Evolutionary conservation across 2,888 invertebrate species (phyloP).

Genomic region (Eilema griseolum): DNA sequence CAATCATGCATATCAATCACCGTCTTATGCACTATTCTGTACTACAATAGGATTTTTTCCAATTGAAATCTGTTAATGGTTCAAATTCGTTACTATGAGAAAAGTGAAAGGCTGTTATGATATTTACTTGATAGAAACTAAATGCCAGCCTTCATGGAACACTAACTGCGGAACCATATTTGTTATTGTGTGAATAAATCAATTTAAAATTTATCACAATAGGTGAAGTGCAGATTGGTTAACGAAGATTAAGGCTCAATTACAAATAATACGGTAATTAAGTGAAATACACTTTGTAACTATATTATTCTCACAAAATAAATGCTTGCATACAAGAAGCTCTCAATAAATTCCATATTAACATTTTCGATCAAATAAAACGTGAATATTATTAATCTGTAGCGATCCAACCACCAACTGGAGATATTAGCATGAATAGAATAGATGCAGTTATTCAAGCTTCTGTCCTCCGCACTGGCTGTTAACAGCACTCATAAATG

Average conservation of each 20-base stretch:
- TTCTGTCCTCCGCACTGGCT: conserved; percentile 9
- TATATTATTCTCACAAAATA: no score
- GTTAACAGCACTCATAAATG: conserved; percentile 22
- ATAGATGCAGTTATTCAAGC: conserved; percentile 18
- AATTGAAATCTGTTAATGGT: conserved; percentile 6
- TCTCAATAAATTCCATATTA: not conserved
- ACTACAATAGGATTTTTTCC: not conserved
- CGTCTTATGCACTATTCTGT: not conserved
- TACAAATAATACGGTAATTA: not conserved
- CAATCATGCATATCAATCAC: not conserved
- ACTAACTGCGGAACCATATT: not conserved
- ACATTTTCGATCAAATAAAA: not conserved
- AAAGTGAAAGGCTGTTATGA: conserved; percentile 27
- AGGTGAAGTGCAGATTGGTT: not conserved
- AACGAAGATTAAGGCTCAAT: not conserved
- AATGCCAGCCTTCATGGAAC: not conserved
- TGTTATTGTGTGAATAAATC: not conserved
- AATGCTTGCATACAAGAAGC: no score
- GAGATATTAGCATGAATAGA: not conserved
- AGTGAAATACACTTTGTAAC: not conserved
- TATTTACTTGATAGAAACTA: conserved; percentile 29
- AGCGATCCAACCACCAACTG: not conserved
- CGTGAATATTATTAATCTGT: not conserved
- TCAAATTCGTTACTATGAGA: not conserved
- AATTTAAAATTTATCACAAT: not conserved